Percentiles rank a stretch among this genome's conserved stretches.
phyloP scores from a whole-genome alignment of 2,888 invertebrate species.

The Epiblema foenella region DNA sequence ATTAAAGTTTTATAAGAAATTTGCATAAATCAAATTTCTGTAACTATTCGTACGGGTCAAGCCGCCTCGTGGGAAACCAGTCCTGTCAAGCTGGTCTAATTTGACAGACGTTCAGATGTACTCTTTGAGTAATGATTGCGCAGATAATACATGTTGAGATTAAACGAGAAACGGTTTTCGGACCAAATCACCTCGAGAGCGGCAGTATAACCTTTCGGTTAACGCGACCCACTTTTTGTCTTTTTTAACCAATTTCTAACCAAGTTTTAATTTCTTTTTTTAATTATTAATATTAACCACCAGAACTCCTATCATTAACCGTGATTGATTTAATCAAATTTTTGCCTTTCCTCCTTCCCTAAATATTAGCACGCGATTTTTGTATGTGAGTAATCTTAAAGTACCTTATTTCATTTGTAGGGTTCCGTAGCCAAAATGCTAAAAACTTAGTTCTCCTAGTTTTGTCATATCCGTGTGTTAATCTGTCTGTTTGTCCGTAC shows the following conservation, averaged over 20 bases:
- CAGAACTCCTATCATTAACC: too few relatives aligned
- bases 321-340: too few relatives aligned
- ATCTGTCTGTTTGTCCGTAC: too few relatives aligned
- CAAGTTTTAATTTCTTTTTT: too few relatives aligned
- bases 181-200: background rate
- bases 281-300: too few relatives aligned
- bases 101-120: constrained; percentile 27
- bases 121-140: background rate
- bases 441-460: too few relatives aligned
- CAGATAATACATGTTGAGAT: background rate
- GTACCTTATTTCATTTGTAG: too few relatives aligned
- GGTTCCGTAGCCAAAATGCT: too few relatives aligned
- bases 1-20: background rate
- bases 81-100: constrained; percentile 15
- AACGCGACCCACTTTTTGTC: constrained; percentile 30
- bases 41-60: background rate
- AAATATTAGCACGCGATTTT: too few relatives aligned
- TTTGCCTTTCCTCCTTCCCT: too few relatives aligned
- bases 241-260: background rate
- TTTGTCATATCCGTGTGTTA: too few relatives aligned
- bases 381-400: too few relatives aligned
- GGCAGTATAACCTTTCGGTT: background rate
- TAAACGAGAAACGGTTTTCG: background rate
- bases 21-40: background rate
- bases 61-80: constrained; percentile 16